Evolutionary conservation across 2,797 vertebrate species (phyloP).

Genomic region (Streptopelia turtur): DNA sequence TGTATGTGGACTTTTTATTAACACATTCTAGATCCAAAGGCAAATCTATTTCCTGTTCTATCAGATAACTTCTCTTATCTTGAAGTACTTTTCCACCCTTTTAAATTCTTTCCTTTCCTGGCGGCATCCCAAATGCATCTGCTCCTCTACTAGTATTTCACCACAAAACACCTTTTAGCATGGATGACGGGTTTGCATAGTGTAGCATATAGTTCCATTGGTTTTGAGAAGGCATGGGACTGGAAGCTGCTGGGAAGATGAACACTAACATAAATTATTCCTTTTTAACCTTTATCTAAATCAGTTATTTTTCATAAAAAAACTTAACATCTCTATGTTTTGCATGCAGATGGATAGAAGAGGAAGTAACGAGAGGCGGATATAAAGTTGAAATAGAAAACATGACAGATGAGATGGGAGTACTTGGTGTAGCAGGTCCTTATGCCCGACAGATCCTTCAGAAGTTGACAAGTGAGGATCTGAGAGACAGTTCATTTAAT

Average conservation of each 20-base stretch:
- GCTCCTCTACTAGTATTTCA: neutral
- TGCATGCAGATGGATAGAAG: conserved; percentile 90
- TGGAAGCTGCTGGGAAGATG: neutral
- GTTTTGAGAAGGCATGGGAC: neutral
- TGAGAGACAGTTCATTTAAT: conserved; percentile 86
- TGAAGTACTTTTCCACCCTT: neutral
- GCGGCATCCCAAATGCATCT: neutral
- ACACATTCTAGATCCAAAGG: neutral
- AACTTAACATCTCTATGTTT: neutral
- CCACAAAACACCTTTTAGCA: neutral
- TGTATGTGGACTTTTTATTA: neutral
- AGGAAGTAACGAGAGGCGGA: conserved; percentile 78
- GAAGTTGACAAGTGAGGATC: conserved; percentile 88
- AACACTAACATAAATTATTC: neutral
- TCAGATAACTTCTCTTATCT: neutral
- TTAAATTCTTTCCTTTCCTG: neutral
- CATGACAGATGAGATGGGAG: conserved; percentile 89
- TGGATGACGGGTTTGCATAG: neutral
- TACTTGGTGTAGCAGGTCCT: conserved; percentile 91
- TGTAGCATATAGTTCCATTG: neutral
- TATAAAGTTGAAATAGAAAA: conserved; percentile 88
- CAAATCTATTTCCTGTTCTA: neutral
- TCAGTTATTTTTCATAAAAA: neutral
- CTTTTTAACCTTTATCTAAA: neutral
- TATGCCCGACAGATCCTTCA: conserved; percentile 90